These are phyloP conservation scores for Spea bombifrons DNA, from an alignment of 2,113 vertebrate genomes.

Conservation along the genomic window DNA sequence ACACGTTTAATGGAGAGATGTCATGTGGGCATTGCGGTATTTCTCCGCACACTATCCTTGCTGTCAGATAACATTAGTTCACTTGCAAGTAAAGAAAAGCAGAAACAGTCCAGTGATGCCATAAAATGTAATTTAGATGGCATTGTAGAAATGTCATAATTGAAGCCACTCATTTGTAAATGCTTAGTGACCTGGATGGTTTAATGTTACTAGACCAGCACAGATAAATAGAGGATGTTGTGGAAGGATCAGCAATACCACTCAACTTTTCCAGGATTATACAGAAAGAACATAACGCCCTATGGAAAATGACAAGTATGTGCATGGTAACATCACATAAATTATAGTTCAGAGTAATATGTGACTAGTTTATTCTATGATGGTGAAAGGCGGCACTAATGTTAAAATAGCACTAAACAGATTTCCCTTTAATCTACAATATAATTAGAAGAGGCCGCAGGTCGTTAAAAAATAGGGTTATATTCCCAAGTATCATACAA, in stretches of 20 bases:
- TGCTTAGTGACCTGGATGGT: neutral
- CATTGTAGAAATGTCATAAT: conserved; percentile 9
- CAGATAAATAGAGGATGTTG: neutral
- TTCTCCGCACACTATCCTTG: neutral
- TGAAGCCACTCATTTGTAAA: neutral
- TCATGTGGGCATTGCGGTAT: conserved; percentile 29
- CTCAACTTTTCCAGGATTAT: neutral
- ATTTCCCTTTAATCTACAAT: too few species aligned
- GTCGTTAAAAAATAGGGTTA: too few species aligned
- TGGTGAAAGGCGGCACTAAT: too few species aligned
- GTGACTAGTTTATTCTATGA: too few species aligned
- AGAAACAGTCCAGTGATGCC: conserved; percentile 20
- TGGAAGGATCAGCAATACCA: neutral
- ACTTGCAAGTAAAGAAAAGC: conserved; percentile 33
- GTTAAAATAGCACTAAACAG: too few species aligned
- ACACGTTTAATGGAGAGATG: conserved; percentile 5
- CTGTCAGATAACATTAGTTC: conserved; percentile 29
- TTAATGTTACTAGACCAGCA: neutral
- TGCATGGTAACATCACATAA: too few species aligned
- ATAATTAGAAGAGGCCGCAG: too few species aligned
- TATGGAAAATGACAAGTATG: too few species aligned
- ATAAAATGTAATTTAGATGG: conserved; percentile 14
- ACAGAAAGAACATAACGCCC: too few species aligned
- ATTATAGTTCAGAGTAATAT: too few species aligned
- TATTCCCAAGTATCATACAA: too few species aligned